Conservation (phyloP, 2,797 vertebrate species). For the Gymnothorax javanicus region DNA sequence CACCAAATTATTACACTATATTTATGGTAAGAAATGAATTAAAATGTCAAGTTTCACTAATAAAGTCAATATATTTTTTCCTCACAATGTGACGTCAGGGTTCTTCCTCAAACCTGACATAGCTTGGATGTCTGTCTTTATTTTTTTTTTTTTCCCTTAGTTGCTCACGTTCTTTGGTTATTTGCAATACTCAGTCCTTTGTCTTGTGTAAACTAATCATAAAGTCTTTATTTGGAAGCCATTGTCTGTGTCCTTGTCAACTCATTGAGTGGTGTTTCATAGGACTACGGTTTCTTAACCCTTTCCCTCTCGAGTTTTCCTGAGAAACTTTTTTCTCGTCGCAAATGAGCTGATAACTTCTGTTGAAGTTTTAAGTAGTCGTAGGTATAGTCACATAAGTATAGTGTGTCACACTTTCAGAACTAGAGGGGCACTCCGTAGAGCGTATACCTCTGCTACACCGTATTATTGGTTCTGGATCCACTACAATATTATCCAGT, state of each 20-base stretch:
- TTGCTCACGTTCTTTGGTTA: constrained; percentile 64
- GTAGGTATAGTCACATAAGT: too few species aligned
- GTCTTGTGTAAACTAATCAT: constrained; percentile 44
- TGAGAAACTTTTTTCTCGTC: too few species aligned
- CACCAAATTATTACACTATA: constrained; percentile 54
- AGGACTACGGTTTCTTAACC: background rate
- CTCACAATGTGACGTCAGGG: constrained; percentile 42
- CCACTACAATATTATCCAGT: too few species aligned
- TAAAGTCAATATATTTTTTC: constrained; percentile 42
- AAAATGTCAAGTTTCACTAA: constrained; percentile 50
- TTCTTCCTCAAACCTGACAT: constrained; percentile 41
- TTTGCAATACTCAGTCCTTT: constrained; percentile 53
- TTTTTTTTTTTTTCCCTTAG: constrained; percentile 40
- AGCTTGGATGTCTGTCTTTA: background rate
- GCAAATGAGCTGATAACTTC: too few species aligned
- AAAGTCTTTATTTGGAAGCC: constrained; percentile 50
- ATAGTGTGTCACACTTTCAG: too few species aligned
- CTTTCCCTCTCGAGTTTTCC: too few species aligned
- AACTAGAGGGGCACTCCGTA: too few species aligned
- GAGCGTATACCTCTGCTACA: too few species aligned
- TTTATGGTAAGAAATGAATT: constrained; percentile 49
- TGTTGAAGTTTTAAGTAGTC: too few species aligned
- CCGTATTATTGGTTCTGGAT: too few species aligned
- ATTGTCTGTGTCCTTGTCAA: constrained; percentile 19
- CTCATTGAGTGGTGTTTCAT: background rate